A percentile compares a stretch with the other conserved stretches of the same genome.
Conservation (phyloP, 2,113 vertebrate genomes). For the Coptodon bakossiorum region DNA sequence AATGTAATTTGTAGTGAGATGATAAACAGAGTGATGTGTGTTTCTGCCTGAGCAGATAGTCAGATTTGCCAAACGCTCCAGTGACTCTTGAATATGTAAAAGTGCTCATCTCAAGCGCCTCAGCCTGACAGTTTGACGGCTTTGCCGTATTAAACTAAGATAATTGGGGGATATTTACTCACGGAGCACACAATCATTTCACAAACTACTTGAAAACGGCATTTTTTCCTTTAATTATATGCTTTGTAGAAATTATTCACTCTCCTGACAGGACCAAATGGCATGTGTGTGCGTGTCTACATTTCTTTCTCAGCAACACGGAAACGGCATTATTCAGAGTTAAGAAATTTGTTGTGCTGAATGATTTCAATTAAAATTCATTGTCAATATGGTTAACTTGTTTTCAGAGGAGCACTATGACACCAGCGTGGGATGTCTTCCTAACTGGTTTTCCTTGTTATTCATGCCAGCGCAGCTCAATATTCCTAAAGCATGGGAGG, state of each 20-base stretch:
- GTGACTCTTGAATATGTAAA: conserved; percentile 72
- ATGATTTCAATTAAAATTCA: not conserved
- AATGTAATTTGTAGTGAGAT: conserved; percentile 72
- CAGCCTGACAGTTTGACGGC: conserved; percentile 67
- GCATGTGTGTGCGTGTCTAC: not conserved
- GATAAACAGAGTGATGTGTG: conserved; percentile 69
- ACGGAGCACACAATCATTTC: conserved; percentile 57
- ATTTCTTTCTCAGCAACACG: not conserved
- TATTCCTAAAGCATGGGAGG: not conserved
- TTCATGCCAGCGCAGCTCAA: not conserved
- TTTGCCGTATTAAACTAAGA: conserved; percentile 59
- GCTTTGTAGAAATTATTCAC: conserved; percentile 56
- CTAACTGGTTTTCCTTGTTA: not conserved
- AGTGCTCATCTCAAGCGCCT: conserved; percentile 45
- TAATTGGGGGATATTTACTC: conserved; percentile 73
- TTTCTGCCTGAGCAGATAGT: conserved; percentile 72
- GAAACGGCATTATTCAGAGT: not conserved
- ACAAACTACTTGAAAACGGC: conserved; percentile 30
- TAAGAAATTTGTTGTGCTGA: not conserved
- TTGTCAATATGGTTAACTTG: not conserved
- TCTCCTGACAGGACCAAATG: conserved; percentile 43
- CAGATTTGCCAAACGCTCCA: conserved; percentile 70
- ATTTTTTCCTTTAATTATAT: conserved; percentile 47
- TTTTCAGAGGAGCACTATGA: not conserved
- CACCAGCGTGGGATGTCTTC: not conserved